Evolutionary conservation across 2,113 vertebrate genomes (phyloP), one percentile per base, ranked within the genome.

Genomic region (Albula goreensis): DNA sequence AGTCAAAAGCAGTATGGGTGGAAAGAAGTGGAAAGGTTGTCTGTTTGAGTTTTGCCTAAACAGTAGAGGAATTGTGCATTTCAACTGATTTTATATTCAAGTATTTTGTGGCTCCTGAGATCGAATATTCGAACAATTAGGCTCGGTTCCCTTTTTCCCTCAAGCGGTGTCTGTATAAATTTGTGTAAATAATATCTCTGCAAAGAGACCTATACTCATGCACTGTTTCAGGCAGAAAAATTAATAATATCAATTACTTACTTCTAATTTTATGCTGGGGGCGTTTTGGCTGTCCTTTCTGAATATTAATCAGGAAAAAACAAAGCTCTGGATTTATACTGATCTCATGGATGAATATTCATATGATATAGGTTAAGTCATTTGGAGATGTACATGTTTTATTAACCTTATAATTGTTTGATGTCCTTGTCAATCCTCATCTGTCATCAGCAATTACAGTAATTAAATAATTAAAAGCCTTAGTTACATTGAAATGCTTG

Each of bases 401-500:
- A 15, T 66, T 66, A 19, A 66, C 60, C 60, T 66, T 66, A 5
- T 66, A 66, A 66, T 19, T 22, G 60, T 19, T 66, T 66, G 60
- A 4, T 66, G 17, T 5, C 17, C 60, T 66, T 4, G 60, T 41
- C 17, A 19, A 15, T 66, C 17, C 4, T 19, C 17, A 66, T 22
- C 17, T 19, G 22, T 66, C 60, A 19, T 2, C 22, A 10, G 31
- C 78, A 81, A 12, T 4, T 74, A 84, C 50, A 56, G 82, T 70
- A 85, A 83, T 86, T 83, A 83, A 41, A 41, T 41, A 41, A 41
- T 41, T 41, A 41, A 41, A 41, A 41, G 0, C 31, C 31, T 85
- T 81, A 86, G 70, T 41, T 31, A 22, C 13, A 53, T 13, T 78
- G 81, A 57, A 79, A 50, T 88, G 63, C 31, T 41, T 41, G 63